Conservation (phyloP, 1,140 invertebrate species). For the Zaprionus lachaisei region DNA sequence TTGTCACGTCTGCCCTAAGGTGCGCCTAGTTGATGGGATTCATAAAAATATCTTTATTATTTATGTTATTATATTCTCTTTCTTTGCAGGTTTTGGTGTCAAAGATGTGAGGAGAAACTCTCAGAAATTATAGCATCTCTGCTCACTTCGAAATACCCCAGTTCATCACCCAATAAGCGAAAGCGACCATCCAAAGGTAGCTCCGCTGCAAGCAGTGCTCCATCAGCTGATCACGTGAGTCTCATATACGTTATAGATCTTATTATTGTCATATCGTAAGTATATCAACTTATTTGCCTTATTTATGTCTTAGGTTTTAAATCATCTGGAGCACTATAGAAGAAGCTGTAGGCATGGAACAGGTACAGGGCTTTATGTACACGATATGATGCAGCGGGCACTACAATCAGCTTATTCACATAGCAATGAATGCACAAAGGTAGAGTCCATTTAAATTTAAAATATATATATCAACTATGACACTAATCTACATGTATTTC, state of each 20-base stretch:
- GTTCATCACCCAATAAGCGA: conserved; percentile 94
- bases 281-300: conserved; percentile 21
- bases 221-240: conserved; percentile 86
- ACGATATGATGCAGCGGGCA: conserved; percentile 95
- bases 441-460: conserved; percentile 56
- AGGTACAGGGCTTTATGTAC: conserved; percentile 86
- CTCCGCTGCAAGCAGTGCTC: conserved; percentile 86
- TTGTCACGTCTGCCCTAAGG: conserved; percentile 94
- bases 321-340: conserved; percentile 96
- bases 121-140: conserved; percentile 92
- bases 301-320: conserved; percentile 89
- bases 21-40: conserved; percentile 8
- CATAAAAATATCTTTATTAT: neutral
- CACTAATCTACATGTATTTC: neutral
- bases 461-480: neutral
- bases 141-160: conserved; percentile 91
- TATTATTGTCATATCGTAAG: neutral
- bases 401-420: conserved; percentile 91
- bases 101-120: conserved; percentile 95
- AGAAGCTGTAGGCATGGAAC: conserved; percentile 88
- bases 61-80: neutral
- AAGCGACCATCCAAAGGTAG: conserved; percentile 91
- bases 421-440: conserved; percentile 90
- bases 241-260: neutral
- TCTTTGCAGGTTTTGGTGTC: conserved; percentile 91